Percentiles rank a stretch among this genome's conserved stretches.
phyloP scores from a whole-genome alignment of 35 echinoderm and acorn worm genomes.

The Lytechinus pictus region DNA sequence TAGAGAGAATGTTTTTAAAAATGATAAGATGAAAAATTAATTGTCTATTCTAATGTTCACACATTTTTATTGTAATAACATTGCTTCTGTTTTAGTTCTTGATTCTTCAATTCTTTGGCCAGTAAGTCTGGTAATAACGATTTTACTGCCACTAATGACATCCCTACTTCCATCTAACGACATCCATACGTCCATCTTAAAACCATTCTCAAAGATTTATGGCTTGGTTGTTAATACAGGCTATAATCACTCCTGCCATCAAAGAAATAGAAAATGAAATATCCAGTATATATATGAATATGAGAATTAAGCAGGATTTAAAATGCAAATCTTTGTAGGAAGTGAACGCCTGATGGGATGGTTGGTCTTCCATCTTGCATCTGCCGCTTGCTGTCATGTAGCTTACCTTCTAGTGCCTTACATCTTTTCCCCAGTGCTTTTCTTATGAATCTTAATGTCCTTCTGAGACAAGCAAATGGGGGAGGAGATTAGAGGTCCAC shows the following conservation, averaged over 20 bases:
- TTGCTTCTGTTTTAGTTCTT: background rate
- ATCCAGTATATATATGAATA: background rate
- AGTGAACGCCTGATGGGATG: background rate
- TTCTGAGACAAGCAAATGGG: background rate
- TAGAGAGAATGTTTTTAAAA: background rate
- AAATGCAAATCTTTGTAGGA: slow-evolving; percentile 4
- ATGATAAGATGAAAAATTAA: background rate
- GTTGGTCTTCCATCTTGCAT: background rate
- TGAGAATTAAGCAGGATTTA: background rate
- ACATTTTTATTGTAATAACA: background rate
- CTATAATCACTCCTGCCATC: background rate
- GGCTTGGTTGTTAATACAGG: background rate
- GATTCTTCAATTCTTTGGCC: background rate
- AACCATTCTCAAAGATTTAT: background rate
- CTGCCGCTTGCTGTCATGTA: background rate
- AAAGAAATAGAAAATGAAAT: background rate
- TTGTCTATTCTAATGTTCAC: background rate
- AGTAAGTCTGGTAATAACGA: background rate
- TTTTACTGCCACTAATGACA: background rate
- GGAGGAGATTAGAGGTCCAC: background rate
- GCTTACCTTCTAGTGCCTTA: background rate
- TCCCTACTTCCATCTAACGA: background rate
- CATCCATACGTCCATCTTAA: background rate
- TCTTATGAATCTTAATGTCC: slow-evolving; percentile 4
- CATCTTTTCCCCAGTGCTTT: background rate